Evolutionary conservation across 2,797 vertebrate genomes (phyloP).

Genomic region (Hapalemur alaotrensis): DNA sequence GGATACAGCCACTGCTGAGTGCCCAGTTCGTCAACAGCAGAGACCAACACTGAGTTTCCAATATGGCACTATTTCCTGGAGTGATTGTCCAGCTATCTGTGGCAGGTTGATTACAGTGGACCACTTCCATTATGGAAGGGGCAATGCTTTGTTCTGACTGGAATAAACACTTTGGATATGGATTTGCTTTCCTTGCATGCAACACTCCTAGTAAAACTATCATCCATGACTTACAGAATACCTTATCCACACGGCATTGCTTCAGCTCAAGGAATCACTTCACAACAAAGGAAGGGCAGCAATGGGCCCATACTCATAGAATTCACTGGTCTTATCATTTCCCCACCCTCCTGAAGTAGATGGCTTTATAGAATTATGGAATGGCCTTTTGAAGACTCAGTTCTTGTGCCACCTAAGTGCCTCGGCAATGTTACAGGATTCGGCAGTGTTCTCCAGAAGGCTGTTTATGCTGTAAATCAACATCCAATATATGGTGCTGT

Average conservation of each 20-base stretch:
- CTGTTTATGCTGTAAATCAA: not conserved
- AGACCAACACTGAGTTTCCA: not conserved
- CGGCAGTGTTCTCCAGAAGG: not conserved
- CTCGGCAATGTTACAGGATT: not conserved
- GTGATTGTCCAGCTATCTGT: not conserved
- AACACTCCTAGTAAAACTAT: not conserved
- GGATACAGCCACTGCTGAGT: not conserved
- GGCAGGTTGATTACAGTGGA: not conserved
- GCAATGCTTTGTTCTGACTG: not conserved
- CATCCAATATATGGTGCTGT: not conserved
- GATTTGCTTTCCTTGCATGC: not conserved
- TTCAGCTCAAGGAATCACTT: not conserved
- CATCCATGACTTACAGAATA: not conserved
- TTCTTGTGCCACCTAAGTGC: not conserved
- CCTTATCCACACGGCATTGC: not conserved
- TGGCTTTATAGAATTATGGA: not conserved
- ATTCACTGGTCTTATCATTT: not conserved
- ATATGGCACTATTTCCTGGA: not conserved
- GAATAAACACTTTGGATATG: not conserved
- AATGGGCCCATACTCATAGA: not conserved
- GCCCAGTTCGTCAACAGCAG: not conserved
- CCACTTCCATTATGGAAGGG: not conserved
- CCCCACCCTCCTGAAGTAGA: not conserved
- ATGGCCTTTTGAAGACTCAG: not conserved
- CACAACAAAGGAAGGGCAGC: not conserved